phyloP scores from a whole-genome alignment of 2,113 vertebrate genomes.

The Pomatostomus ruficeps region DNA sequence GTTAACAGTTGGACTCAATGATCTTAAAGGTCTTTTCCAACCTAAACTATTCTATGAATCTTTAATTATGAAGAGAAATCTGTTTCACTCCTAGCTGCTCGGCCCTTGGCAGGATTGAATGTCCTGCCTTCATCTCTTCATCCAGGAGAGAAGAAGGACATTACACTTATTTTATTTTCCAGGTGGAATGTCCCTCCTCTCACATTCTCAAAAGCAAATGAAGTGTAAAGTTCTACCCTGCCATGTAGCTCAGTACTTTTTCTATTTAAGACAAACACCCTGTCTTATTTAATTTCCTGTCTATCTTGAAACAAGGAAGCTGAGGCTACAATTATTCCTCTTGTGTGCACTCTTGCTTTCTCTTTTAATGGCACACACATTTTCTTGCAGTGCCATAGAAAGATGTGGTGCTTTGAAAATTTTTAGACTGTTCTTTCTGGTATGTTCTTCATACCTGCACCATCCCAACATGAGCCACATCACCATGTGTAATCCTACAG shows the following conservation, averaged over 20 bases:
- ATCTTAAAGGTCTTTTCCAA: not conserved
- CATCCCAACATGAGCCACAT: not conserved
- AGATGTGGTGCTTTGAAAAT: not conserved
- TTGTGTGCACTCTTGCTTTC: not conserved
- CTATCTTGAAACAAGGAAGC: not conserved
- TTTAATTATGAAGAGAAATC: not conserved
- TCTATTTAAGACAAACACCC: not conserved
- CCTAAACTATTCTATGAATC: not conserved
- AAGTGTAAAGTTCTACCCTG: not conserved
- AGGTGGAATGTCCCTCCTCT: not conserved
- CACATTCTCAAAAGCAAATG: not conserved
- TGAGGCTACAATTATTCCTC: not conserved
- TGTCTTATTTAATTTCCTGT: not conserved
- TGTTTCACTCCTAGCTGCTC: not conserved
- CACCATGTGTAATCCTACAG: accelerated
- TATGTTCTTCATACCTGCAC: not conserved
- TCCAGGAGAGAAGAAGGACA: not conserved
- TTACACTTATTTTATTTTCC: not conserved
- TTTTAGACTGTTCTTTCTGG: not conserved
- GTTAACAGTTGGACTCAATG: not conserved
- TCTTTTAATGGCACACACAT: not conserved
- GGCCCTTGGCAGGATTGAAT: not conserved
- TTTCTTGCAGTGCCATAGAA: not conserved
- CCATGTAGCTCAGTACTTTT: not conserved
- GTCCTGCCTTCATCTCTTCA: not conserved